Conservation (phyloP, 92 coral and sea anemone species). For the Desmophyllum pertusum region DNA sequence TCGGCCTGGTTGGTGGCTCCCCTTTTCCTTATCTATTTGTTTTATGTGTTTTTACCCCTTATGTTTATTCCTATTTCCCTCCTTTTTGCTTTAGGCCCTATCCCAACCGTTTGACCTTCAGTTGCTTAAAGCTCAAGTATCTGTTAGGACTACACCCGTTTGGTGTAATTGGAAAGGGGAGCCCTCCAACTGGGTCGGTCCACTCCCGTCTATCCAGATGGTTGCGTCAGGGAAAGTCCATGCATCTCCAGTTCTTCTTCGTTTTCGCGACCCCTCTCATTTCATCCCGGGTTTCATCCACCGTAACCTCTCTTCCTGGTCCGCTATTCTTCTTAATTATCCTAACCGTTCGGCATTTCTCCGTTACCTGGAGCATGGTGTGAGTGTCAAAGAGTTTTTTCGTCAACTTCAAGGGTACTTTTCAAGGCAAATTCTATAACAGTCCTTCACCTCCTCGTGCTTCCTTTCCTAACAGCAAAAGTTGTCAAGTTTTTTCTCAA, state of each 20-base stretch:
- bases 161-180: constrained; percentile 26
- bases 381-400: too few relatives aligned
- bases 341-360: too few relatives aligned
- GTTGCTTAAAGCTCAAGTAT: constrained; percentile 1
- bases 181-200: constrained; percentile 8
- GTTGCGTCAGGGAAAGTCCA: constrained; percentile 9
- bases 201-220: constrained; percentile 16
- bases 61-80: not conserved
- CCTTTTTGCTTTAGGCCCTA: not conserved
- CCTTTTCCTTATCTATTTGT: not conserved
- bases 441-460: too few relatives aligned
- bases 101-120: constrained; percentile 6
- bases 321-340: too few relatives aligned
- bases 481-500: too few relatives aligned
- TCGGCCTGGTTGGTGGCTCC: constrained; percentile 34
- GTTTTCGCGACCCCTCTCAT: not conserved
- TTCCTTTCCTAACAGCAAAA: too few relatives aligned
- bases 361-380: too few relatives aligned
- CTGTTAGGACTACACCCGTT: constrained; percentile 11
- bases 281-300: too few relatives aligned
- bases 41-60: not conserved
- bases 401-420: too few relatives aligned
- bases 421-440: too few relatives aligned
- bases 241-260: not conserved
- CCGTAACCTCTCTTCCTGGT: too few relatives aligned